phyloP scores from a whole-genome alignment of 2,113 vertebrate species.

The Pterocles burchelli region DNA sequence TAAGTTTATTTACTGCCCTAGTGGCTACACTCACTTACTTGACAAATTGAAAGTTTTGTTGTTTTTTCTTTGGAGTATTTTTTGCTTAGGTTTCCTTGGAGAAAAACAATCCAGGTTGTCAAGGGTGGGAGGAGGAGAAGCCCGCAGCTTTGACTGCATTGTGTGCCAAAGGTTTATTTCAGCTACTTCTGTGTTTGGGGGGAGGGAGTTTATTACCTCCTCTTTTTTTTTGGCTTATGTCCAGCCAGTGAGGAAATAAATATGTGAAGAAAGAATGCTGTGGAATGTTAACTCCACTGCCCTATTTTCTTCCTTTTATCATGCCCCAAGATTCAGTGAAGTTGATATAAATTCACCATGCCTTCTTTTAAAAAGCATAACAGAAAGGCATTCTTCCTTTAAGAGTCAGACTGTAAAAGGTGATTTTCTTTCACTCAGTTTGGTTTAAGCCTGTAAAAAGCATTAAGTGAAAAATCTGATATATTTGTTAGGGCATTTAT shows the following conservation, averaged over 20 bases:
- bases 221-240: slow-evolving; percentile 31
- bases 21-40: neutral
- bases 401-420: slow-evolving; percentile 75
- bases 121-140: neutral
- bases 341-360: slow-evolving; percentile 81
- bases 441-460: slow-evolving; percentile 83
- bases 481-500: slow-evolving; percentile 80
- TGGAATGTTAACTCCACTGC: slow-evolving; percentile 77
- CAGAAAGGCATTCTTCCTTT: slow-evolving; percentile 76
- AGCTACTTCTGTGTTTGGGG: neutral
- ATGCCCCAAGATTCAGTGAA: slow-evolving; percentile 75
- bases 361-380: slow-evolving; percentile 75
- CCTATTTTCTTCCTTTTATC: slow-evolving; percentile 77
- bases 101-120: neutral
- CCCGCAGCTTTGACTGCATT: neutral
- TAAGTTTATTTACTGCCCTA: neutral
- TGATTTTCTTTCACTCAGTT: slow-evolving; percentile 79
- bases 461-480: slow-evolving; percentile 85
- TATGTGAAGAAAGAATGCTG: slow-evolving; percentile 75
- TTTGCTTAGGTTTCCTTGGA: slow-evolving; percentile 9
- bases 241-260: slow-evolving; percentile 76
- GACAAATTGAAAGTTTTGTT: neutral
- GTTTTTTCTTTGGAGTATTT: neutral
- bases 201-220: neutral
- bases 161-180: slow-evolving; percentile 24